Conservation (phyloP, 2,888 invertebrate species). For the Colletes collaris region DNA sequence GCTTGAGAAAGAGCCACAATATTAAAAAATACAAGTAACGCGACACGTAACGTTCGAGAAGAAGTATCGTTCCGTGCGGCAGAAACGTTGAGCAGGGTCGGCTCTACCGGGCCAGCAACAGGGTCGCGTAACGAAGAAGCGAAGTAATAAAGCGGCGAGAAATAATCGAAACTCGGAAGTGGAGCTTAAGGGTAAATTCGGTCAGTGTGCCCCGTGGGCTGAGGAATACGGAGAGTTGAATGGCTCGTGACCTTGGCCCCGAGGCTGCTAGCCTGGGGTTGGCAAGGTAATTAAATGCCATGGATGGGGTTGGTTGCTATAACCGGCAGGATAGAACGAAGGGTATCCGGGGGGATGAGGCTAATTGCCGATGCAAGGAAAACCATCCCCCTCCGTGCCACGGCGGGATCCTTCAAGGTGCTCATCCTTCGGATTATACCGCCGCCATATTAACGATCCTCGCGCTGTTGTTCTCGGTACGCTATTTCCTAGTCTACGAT, state of each 20-base stretch:
- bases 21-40: background rate
- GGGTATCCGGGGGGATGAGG: slow-evolving; percentile 79
- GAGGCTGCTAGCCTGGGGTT: slow-evolving; percentile 79
- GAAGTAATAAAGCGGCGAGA: slow-evolving; percentile 44
- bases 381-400: slow-evolving; percentile 68
- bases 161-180: slow-evolving; percentile 67
- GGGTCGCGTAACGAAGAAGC: slow-evolving; percentile 47
- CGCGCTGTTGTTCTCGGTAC: background rate
- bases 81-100: background rate
- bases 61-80: background rate
- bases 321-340: slow-evolving; percentile 78
- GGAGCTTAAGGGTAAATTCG: slow-evolving; percentile 78
- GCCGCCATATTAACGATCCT: slow-evolving; percentile 57
- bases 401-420: slow-evolving; percentile 77
- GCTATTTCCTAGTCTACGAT: background rate
- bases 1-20: background rate
- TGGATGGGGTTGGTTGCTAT: slow-evolving; percentile 80
- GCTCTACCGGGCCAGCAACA: slow-evolving; percentile 5
- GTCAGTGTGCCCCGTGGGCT: slow-evolving; percentile 80
- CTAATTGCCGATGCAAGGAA: slow-evolving; percentile 82
- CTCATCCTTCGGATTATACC: slow-evolving; percentile 74
- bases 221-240: slow-evolving; percentile 79
- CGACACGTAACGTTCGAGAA: background rate
- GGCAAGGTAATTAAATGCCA: slow-evolving; percentile 82
- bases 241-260: slow-evolving; percentile 82